phyloP scores from a whole-genome alignment of 2,797 vertebrate species.

The Syndactyla subalaris region DNA sequence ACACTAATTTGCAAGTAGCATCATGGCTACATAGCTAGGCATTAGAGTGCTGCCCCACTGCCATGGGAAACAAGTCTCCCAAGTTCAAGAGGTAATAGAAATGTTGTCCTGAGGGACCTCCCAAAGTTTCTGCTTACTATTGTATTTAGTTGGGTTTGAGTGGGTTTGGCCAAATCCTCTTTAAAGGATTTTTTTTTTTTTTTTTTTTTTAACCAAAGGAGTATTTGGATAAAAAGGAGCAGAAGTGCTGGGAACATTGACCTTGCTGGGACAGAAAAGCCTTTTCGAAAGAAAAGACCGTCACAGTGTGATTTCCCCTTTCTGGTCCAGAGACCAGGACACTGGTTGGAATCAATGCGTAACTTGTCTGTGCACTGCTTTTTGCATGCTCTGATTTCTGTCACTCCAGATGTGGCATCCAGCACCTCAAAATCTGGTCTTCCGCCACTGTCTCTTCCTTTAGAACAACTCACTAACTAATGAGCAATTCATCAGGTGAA shows the following conservation, averaged over 20 bases:
- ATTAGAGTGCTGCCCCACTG: neutral
- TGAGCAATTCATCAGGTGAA: neutral
- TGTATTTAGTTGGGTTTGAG: neutral
- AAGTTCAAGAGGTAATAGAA: neutral
- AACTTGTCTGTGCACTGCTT: fast-evolving
- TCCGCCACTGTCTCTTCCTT: neutral
- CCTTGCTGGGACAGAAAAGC: neutral
- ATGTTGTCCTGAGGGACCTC: neutral
- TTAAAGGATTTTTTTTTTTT: neutral
- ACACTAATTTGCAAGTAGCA: neutral
- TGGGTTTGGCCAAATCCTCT: neutral
- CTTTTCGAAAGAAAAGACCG: neutral
- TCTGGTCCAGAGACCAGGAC: neutral
- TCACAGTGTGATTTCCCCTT: neutral
- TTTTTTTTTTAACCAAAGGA: neutral
- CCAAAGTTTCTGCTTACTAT: neutral
- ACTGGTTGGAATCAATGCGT: neutral
- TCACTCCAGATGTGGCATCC: neutral
- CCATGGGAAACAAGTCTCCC: neutral
- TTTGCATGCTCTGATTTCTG: neutral
- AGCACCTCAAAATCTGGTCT: neutral
- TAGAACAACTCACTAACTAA: neutral
- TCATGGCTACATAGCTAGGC: neutral
- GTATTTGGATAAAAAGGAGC: neutral
- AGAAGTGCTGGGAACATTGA: neutral